These are phyloP conservation scores for Dendrophyllia cribrosa DNA, from an alignment of 64 coral and sea anemone species.

Conservation along the genomic window DNA sequence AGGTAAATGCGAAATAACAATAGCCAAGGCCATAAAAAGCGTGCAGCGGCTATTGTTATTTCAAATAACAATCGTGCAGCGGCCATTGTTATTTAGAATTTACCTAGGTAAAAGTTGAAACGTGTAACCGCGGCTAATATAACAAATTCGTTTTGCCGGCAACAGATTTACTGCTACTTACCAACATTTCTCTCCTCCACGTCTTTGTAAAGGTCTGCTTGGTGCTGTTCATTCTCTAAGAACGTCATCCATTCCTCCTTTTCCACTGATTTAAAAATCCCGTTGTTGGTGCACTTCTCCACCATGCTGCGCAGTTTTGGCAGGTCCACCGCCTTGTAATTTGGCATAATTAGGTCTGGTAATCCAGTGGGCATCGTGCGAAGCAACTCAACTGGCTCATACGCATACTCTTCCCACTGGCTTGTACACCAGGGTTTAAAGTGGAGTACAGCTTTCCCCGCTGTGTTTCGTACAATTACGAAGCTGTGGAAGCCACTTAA, in stretches of 20 bases:
- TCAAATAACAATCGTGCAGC: too few species aligned
- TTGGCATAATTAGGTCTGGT: slow-evolving; percentile 38
- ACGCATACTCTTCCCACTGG: slow-evolving; percentile 3
- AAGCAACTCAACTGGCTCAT: not conserved
- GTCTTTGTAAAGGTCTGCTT: not conserved
- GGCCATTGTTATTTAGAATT: too few species aligned
- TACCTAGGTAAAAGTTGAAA: too few species aligned
- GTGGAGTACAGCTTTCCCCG: not conserved
- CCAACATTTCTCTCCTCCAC: slow-evolving; percentile 26
- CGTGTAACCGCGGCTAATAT: too few species aligned
- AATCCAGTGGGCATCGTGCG: not conserved
- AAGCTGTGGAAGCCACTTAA: slow-evolving; percentile 8
- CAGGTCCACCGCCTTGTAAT: slow-evolving; percentile 1
- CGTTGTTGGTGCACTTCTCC: slow-evolving; percentile 11
- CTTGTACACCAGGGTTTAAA: slow-evolving; percentile 38
- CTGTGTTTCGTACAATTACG: not conserved
- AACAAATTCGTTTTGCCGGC: not conserved
- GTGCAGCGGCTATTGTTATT: too few species aligned
- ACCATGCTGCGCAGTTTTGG: slow-evolving; percentile 18
- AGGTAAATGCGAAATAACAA: too few species aligned
- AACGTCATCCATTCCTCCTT: slow-evolving; percentile 31
- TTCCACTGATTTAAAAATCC: not conserved
- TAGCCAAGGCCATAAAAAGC: too few species aligned
- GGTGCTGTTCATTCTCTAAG: not conserved
- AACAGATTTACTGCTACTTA: not conserved